These are phyloP conservation scores for Leptura quadrifasciata DNA, from an alignment of 2,888 invertebrate species.

Conservation along the genomic window DNA sequence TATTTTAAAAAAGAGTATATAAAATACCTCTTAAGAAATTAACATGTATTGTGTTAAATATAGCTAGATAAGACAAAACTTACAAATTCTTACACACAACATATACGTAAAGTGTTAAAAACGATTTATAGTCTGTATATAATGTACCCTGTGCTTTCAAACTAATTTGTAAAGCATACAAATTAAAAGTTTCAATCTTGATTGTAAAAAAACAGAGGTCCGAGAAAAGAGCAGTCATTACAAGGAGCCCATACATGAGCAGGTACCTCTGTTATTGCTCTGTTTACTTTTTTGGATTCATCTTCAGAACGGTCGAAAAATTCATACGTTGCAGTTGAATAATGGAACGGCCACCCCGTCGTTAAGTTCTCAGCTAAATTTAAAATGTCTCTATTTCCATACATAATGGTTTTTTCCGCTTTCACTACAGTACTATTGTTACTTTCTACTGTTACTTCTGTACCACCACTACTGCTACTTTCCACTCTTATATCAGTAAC, in stretches of 20 bases:
- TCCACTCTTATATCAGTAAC: too few species aligned
- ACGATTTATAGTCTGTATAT: background rate
- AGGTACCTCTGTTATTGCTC: constrained; percentile 10
- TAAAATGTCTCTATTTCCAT: constrained; percentile 53
- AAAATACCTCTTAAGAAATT: too few species aligned
- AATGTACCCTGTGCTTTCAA: background rate
- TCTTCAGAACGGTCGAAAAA: constrained; percentile 52
- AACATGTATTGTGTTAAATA: too few species aligned
- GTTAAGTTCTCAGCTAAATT: constrained; percentile 49
- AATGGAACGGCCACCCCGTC: constrained; percentile 39
- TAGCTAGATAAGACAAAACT: background rate
- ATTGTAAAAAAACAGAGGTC: constrained; percentile 41
- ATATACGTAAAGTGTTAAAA: background rate
- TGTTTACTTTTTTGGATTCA: constrained; percentile 54
- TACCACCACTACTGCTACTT: too few species aligned
- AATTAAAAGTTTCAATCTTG: background rate
- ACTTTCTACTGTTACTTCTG: constrained; percentile 1
- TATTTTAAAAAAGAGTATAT: background rate
- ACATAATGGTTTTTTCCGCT: constrained; percentile 34
- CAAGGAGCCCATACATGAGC: constrained; percentile 43
- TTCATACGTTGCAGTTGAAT: constrained; percentile 39
- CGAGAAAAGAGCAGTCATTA: constrained; percentile 46
- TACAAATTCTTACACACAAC: background rate
- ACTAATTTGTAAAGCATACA: constrained; percentile 23
- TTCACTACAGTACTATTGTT: background rate